These are phyloP conservation scores for Cyprinodon variegatus DNA, from an alignment of 2,113 vertebrate genomes.

Conservation along the genomic window DNA sequence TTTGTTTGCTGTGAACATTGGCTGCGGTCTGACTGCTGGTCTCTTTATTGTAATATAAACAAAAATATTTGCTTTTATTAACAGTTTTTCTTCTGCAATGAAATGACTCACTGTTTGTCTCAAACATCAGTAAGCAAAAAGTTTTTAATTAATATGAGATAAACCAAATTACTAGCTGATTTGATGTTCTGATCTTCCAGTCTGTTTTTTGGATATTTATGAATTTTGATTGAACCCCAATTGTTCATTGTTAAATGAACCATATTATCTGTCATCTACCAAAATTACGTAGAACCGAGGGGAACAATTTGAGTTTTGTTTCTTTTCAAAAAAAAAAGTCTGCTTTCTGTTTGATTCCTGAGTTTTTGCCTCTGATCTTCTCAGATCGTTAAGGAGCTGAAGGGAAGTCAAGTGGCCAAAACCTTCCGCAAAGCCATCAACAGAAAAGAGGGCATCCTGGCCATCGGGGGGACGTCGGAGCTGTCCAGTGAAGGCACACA, in stretches of 20 bases:
- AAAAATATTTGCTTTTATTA: neutral
- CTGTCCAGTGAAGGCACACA: constrained; percentile 94
- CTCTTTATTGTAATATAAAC: neutral
- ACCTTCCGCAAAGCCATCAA: constrained; percentile 94
- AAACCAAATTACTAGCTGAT: neutral
- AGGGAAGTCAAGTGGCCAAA: constrained; percentile 90
- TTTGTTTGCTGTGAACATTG: neutral
- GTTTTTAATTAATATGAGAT: neutral
- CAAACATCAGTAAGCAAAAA: neutral
- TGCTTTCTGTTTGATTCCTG: no score
- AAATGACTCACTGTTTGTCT: neutral
- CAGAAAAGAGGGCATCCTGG: constrained; percentile 94
- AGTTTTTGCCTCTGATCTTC: constrained; percentile 5
- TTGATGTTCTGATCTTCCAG: neutral
- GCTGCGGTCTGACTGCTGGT: neutral
- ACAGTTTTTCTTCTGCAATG: neutral
- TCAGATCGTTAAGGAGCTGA: constrained; percentile 93
- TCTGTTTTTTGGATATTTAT: neutral
- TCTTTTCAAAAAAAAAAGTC: no score
- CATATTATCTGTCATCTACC: neutral
- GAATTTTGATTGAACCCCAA: neutral
- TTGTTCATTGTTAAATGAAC: neutral
- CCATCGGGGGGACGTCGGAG: constrained; percentile 92
- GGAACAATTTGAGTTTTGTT: neutral
- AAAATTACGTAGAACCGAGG: neutral